Evolutionary conservation across 2,888 invertebrate genomes (phyloP).

Genomic region (Drosophila borborema): DNA sequence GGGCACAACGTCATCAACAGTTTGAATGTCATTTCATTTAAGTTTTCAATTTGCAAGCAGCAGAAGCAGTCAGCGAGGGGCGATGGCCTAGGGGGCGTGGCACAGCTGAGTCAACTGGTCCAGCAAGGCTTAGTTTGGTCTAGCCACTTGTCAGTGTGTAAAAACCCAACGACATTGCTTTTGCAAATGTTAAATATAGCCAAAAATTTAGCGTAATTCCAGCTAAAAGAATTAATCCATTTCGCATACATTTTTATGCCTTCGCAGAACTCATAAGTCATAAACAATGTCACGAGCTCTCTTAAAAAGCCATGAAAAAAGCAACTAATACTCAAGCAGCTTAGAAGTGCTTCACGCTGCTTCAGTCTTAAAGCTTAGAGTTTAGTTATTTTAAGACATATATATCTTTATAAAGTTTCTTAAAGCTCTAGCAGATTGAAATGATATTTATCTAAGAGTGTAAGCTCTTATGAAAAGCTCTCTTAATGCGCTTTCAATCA

Average conservation of each 20-base stretch:
- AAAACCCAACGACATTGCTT: background rate
- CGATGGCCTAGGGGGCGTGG: background rate
- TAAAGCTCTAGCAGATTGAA: too few relatives aligned
- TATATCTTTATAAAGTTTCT: too few relatives aligned
- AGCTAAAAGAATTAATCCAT: background rate
- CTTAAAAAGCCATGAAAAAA: background rate
- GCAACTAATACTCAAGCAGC: background rate
- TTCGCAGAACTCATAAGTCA: constrained; percentile 8
- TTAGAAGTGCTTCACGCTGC: background rate
- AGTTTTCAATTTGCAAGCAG: background rate
- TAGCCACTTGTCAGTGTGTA: background rate
- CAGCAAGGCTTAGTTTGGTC: background rate
- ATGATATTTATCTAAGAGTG: too few relatives aligned
- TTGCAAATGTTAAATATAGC: background rate
- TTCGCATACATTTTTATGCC: background rate
- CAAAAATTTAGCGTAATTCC: background rate
- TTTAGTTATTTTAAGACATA: too few relatives aligned
- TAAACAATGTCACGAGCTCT: background rate
- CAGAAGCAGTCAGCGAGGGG: background rate
- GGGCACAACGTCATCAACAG: constrained; percentile 3
- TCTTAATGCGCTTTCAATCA: background rate
- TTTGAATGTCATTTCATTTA: constrained; percentile 55
- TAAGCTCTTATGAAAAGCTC: too few relatives aligned
- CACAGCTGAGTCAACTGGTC: background rate
- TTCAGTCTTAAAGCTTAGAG: background rate